phyloP scores from a whole-genome alignment of 1,140 invertebrate species.

The Pseudomyrmex sp. region DNA sequence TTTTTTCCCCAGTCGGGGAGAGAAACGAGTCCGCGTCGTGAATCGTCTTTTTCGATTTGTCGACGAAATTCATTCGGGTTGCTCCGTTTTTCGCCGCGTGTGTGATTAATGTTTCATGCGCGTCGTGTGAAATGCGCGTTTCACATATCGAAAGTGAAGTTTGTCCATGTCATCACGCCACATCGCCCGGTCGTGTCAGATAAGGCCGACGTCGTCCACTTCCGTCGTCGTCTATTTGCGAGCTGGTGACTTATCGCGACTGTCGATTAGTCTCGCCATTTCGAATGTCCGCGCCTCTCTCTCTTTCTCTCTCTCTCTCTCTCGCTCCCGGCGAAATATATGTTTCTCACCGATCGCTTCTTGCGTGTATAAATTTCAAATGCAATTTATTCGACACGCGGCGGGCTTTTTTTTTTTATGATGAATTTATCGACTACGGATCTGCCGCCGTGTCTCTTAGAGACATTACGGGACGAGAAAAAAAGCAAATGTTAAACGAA shows the following conservation, averaged over 20 bases:
- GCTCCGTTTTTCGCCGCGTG: neutral
- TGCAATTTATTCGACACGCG: neutral
- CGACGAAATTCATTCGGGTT: neutral
- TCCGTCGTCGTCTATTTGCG: neutral
- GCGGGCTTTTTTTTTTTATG: neutral
- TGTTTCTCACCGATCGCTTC: neutral
- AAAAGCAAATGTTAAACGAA: constrained; percentile 24
- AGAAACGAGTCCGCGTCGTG: neutral
- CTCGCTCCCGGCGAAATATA: neutral
- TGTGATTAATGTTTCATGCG: neutral
- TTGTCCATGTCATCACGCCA: neutral
- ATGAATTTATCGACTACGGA: neutral
- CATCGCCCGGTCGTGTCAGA: neutral
- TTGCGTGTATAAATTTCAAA: neutral
- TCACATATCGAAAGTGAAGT: neutral
- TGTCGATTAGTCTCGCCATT: neutral
- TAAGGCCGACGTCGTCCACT: neutral
- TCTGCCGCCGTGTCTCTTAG: neutral
- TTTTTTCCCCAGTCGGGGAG: neutral
- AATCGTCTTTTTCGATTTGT: neutral
- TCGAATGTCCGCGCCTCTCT: neutral
- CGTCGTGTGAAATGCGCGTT: too few species aligned
- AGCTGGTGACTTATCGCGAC: neutral
- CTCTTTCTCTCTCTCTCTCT: neutral
- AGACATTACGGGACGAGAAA: neutral